These are phyloP conservation scores for Erpetoichthys calabaricus DNA, from an alignment of 2,797 vertebrate genomes.

Conservation along the genomic window DNA sequence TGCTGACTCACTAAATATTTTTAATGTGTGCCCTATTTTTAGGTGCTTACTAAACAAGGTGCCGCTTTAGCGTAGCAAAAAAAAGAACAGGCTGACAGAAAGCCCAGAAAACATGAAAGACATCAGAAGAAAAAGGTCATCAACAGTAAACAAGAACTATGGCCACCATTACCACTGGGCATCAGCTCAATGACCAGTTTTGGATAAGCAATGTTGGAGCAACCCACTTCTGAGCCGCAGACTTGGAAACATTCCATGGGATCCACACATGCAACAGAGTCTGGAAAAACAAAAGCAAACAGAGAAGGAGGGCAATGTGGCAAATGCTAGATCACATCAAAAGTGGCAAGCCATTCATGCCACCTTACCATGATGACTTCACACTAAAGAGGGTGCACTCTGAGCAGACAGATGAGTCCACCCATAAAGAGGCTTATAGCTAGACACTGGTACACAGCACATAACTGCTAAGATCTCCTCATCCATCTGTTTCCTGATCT, in stretches of 20 bases:
- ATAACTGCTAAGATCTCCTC: no score
- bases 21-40: no score
- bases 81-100: no score
- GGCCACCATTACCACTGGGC: constrained; percentile 56
- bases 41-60: no score
- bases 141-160: constrained; percentile 2
- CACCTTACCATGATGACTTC: neutral
- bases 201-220: constrained; percentile 80
- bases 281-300: constrained; percentile 29
- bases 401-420: no score
- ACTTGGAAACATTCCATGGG: constrained; percentile 60
- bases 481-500: no score
- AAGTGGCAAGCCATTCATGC: neutral
- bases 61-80: no score
- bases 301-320: neutral
- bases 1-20: no score
- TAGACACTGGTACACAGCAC: no score
- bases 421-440: no score
- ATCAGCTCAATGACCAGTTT: constrained; percentile 82
- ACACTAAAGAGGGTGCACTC: no score
- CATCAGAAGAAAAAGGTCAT: neutral
- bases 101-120: neutral
- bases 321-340: neutral
- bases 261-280: constrained; percentile 61
- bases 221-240: constrained; percentile 72